A percentile compares a stretch with the other conserved stretches of the same genome.
Conservation (phyloP, 2,888 invertebrate genomes). For the Archaeoteleia sp. region DNA sequence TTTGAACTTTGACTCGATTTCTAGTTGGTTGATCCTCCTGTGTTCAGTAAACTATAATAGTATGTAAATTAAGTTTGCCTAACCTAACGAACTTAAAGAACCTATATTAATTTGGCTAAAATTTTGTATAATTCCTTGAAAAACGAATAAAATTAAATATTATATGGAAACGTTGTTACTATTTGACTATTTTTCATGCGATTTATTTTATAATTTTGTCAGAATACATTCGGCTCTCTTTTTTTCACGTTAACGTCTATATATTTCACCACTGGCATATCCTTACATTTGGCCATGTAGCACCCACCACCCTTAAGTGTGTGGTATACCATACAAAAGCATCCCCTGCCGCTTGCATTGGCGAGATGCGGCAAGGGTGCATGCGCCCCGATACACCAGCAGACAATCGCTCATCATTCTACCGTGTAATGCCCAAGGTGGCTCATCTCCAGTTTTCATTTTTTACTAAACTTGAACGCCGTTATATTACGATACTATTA, state of each 20-base stretch:
- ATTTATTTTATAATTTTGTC: too few species aligned
- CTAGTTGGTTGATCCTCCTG: too few species aligned
- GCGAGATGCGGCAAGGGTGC: slow-evolving; percentile 33
- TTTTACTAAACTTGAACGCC: background rate
- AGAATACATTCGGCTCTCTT: too few species aligned
- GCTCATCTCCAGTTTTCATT: background rate
- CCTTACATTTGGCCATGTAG: slow-evolving; percentile 41
- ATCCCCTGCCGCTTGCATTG: slow-evolving; percentile 24
- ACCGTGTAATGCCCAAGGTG: slow-evolving; percentile 19
- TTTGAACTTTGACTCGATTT: too few species aligned
- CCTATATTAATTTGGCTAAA: too few species aligned
- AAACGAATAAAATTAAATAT: too few species aligned
- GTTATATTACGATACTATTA: background rate
- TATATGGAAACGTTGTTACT: too few species aligned
- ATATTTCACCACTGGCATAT: slow-evolving; percentile 44
- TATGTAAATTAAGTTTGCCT: too few species aligned
- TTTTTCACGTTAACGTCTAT: slow-evolving; percentile 27
- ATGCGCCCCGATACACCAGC: slow-evolving; percentile 31
- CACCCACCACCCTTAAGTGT: slow-evolving; percentile 39
- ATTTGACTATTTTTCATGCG: too few species aligned
- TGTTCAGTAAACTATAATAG: too few species aligned
- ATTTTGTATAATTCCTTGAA: too few species aligned
- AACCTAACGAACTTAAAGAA: too few species aligned
- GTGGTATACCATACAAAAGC: slow-evolving; percentile 18
- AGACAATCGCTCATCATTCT: slow-evolving; percentile 33